phyloP scores from a whole-genome alignment of 2,797 vertebrate species.

The Periophthalmus magnuspinnatus region DNA sequence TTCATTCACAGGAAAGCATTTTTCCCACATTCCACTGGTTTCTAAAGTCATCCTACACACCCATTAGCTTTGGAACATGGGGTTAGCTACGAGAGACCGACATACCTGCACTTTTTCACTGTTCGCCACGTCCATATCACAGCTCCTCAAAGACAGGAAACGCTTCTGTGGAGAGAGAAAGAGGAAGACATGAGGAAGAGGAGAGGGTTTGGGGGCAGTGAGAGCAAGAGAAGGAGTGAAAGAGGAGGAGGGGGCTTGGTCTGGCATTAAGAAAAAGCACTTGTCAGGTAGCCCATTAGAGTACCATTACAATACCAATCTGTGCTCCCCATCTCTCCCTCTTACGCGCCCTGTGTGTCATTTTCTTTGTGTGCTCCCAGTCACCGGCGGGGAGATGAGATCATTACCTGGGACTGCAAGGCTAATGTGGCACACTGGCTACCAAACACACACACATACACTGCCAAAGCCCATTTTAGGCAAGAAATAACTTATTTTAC shows the following conservation, averaged over 20 bases:
- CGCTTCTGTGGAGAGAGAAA: constrained; percentile 40
- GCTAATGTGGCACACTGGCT: constrained; percentile 61
- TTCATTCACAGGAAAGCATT: background rate
- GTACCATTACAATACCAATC: constrained; percentile 70
- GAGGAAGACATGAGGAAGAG: constrained; percentile 13
- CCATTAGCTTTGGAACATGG: background rate
- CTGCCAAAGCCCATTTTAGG: background rate
- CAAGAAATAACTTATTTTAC: background rate
- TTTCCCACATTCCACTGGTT: background rate
- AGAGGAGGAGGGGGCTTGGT: background rate
- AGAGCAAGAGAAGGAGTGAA: background rate
- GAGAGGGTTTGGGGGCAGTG: background rate
- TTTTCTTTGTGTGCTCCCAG: constrained; percentile 57
- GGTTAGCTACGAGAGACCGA: background rate
- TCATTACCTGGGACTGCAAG: constrained; percentile 74
- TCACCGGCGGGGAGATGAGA: constrained; percentile 68
- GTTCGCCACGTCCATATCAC: constrained; percentile 65
- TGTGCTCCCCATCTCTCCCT: constrained; percentile 60
- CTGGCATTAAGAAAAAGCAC: constrained; percentile 68
- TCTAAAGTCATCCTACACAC: background rate
- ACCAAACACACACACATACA: constrained; percentile 40
- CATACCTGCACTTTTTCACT: constrained; percentile 60
- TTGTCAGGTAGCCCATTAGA: constrained; percentile 73
- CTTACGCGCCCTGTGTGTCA: constrained; percentile 34
- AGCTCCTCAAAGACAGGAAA: constrained; percentile 58